These are phyloP conservation scores for Polypedilum vanderplanki DNA, from an alignment of 1,140 invertebrate genomes.

Conservation along the genomic window DNA sequence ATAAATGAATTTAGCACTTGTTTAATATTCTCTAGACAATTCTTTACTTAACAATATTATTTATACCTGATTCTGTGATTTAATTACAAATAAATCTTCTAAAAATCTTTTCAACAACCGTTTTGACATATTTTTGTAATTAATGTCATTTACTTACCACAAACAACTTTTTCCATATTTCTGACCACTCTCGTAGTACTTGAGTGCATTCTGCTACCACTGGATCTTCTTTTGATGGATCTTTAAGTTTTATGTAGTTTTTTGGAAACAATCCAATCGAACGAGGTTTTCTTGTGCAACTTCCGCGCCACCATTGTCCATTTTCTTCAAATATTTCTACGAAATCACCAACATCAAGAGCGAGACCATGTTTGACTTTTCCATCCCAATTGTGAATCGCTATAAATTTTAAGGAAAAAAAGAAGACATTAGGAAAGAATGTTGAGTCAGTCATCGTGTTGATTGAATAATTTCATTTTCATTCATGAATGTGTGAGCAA, in stretches of 20 bases:
- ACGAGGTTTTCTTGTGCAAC: conserved; percentile 64
- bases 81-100: too few relatives aligned
- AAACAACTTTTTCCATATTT: conserved; percentile 84
- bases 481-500: not conserved
- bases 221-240: conserved; percentile 74
- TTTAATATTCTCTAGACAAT: too few relatives aligned
- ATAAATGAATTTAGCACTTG: too few relatives aligned
- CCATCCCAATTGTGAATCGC: conserved; percentile 86
- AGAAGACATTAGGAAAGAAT: conserved; percentile 30
- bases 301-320: conserved; percentile 80
- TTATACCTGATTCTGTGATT: too few relatives aligned
- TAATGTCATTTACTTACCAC: conserved; percentile 54
- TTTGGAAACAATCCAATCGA: conserved; percentile 79
- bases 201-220: conserved; percentile 85
- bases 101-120: too few relatives aligned
- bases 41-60: too few relatives aligned
- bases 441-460: not conserved
- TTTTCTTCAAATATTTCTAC: conserved; percentile 87
- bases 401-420: conserved; percentile 49
- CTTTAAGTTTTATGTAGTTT: conserved; percentile 63
- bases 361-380: conserved; percentile 69
- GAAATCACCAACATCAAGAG: conserved; percentile 82
- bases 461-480: not conserved
- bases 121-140: too few relatives aligned
- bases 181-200: conserved; percentile 86